These are phyloP conservation scores for Channa maculata DNA, from an alignment of 2,113 vertebrate species.

Conservation along the genomic window DNA sequence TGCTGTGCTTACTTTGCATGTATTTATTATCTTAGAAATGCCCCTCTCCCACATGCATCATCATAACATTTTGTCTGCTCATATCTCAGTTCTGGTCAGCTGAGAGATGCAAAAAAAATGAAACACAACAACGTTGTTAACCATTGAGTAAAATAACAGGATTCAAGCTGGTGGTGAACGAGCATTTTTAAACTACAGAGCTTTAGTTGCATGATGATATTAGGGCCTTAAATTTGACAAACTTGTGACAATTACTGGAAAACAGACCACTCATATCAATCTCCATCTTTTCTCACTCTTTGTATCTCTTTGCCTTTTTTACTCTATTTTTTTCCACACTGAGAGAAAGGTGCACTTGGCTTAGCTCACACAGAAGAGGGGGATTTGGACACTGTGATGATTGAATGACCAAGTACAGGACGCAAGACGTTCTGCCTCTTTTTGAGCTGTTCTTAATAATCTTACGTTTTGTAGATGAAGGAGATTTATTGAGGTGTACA, in stretches of 20 bases:
- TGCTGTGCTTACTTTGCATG: too few species aligned
- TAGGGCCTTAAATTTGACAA: background rate
- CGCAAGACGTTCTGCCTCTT: conserved; percentile 47
- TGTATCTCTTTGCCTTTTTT: conserved; percentile 9
- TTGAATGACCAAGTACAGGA: conserved; percentile 61
- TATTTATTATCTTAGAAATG: background rate
- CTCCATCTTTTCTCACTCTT: background rate
- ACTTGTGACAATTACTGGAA: background rate
- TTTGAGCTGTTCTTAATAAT: background rate
- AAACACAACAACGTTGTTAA: background rate
- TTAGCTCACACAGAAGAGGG: conserved; percentile 33
- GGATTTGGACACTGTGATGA: conserved; percentile 55
- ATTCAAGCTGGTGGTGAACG: background rate
- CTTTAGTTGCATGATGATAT: background rate
- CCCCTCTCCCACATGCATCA: background rate
- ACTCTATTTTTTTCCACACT: background rate
- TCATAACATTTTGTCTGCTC: background rate
- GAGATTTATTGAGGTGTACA: too few species aligned
- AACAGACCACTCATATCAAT: background rate
- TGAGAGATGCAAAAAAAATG: background rate
- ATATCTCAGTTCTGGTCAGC: too few species aligned
- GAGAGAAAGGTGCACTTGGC: conserved; percentile 28
- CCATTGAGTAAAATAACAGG: background rate
- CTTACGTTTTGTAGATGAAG: too few species aligned
- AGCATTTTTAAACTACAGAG: too few species aligned